Conservation (phyloP, 2,888 invertebrate genomes). For the Anagyrus pseudococci region DNA sequence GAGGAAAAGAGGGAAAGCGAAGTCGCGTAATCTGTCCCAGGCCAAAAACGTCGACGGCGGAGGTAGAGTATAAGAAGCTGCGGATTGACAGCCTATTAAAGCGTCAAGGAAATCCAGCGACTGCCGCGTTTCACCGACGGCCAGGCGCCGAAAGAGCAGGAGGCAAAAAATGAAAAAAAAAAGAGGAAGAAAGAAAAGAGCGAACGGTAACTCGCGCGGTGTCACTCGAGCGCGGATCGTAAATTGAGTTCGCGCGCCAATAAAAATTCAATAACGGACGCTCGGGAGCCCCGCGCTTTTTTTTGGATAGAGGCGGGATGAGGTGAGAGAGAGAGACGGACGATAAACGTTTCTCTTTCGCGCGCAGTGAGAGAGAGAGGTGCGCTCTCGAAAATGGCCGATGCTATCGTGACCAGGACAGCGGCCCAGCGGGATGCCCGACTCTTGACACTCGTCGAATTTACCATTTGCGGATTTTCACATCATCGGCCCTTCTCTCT, state of each 20-base stretch:
- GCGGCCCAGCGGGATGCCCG: conserved; percentile 44
- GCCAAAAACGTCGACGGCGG: too few species aligned
- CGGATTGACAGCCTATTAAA: conserved; percentile 26
- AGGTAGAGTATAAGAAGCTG: not conserved
- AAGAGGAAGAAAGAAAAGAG: too few species aligned
- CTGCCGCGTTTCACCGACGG: not conserved
- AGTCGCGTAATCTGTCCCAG: too few species aligned
- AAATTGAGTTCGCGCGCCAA: conserved; percentile 52
- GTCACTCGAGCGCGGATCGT: conserved; percentile 43
- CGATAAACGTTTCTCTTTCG: conserved; percentile 16
- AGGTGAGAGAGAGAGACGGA: too few species aligned
- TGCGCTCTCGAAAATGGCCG: conserved; percentile 50
- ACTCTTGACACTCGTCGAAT: conserved; percentile 42
- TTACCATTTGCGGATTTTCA: conserved; percentile 34
- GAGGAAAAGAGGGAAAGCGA: too few species aligned
- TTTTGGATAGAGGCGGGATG: conserved; percentile 48
- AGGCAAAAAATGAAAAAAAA: too few species aligned
- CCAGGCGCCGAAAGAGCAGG: not conserved
- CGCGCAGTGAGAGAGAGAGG: not conserved
- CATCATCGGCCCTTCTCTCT: conserved; percentile 20
- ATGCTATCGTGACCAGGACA: conserved; percentile 48
- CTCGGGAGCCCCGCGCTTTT: conserved; percentile 47
- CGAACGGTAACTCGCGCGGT: too few species aligned
- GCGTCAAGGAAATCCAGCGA: conserved; percentile 13
- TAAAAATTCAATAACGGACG: conserved; percentile 56